Evolutionary conservation across 2,888 invertebrate genomes (phyloP).

Genomic region (Clostera curtula): DNA sequence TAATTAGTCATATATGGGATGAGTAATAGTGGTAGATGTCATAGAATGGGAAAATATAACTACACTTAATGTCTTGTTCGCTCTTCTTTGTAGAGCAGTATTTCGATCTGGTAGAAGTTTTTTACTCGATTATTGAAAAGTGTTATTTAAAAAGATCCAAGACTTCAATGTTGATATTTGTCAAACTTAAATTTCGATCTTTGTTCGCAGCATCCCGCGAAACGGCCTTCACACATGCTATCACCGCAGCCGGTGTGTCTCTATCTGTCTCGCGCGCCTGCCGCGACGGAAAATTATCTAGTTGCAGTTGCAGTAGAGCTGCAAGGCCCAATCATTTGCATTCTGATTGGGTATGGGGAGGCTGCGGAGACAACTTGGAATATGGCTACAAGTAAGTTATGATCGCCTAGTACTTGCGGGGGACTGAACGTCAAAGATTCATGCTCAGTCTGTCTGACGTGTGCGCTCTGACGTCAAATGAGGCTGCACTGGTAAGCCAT

Average conservation of each 20-base stretch:
- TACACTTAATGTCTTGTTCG: too few species aligned
- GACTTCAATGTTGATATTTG: not conserved
- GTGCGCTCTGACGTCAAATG: not conserved
- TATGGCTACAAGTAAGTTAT: slow-evolving; percentile 90
- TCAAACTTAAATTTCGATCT: too few species aligned
- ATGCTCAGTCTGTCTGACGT: too few species aligned
- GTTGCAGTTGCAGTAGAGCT: slow-evolving; percentile 92
- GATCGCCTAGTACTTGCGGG: slow-evolving; percentile 9
- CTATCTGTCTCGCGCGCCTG: slow-evolving; percentile 93
- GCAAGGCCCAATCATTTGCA: slow-evolving; percentile 88
- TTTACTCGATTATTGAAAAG: too few species aligned
- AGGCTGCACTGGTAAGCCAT: not conserved
- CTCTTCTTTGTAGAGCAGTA: too few species aligned
- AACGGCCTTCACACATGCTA: slow-evolving; percentile 93
- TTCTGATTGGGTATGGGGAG: slow-evolving; percentile 98
- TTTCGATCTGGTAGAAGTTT: too few species aligned
- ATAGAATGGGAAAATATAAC: too few species aligned
- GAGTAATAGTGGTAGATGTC: too few species aligned
- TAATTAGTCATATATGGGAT: too few species aligned
- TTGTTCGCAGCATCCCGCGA: slow-evolving; percentile 82
- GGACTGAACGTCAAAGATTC: too few species aligned
- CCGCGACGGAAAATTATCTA: slow-evolving; percentile 90
- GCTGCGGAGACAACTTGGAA: slow-evolving; percentile 97
- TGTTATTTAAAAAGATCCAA: too few species aligned
- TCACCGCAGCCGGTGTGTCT: slow-evolving; percentile 91